These are phyloP conservation scores for Cantharis flavilabris DNA, from an alignment of 2,888 invertebrate genomes.

Conservation along the genomic window DNA sequence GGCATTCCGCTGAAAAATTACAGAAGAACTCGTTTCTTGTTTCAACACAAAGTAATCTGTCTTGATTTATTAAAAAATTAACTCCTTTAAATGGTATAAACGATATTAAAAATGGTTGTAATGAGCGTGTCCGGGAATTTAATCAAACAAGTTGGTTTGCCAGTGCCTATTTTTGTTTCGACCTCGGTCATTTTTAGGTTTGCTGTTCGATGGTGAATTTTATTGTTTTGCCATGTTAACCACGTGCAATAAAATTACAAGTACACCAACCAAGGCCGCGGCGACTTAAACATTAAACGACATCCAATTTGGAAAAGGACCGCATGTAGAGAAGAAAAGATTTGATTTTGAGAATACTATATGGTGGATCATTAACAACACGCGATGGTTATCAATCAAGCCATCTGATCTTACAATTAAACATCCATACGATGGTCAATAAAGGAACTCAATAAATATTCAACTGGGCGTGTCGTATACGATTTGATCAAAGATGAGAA, in stretches of 20 bases:
- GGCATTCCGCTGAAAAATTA: background rate
- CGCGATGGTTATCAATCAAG: background rate
- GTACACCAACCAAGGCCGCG: background rate
- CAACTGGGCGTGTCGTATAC: constrained; percentile 2
- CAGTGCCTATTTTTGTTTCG: background rate
- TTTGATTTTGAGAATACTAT: background rate
- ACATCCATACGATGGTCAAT: background rate
- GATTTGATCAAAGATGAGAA: constrained; percentile 1
- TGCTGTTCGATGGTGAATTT: background rate
- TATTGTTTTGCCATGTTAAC: background rate
- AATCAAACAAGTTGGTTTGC: background rate
- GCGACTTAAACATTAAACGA: background rate
- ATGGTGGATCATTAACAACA: background rate
- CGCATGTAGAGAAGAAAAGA: background rate
- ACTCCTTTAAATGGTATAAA: background rate
- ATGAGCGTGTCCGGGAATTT: background rate
- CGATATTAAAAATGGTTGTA: background rate
- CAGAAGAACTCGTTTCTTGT: background rate
- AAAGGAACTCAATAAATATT: constrained; percentile 9
- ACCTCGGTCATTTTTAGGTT: background rate
- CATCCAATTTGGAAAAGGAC: background rate
- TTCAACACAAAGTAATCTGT: background rate
- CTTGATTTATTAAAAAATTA: background rate
- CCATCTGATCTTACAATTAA: background rate
- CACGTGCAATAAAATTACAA: background rate